phyloP scores from a whole-genome alignment of 2,113 vertebrate species.

The Chrysochloris asiatica region DNA sequence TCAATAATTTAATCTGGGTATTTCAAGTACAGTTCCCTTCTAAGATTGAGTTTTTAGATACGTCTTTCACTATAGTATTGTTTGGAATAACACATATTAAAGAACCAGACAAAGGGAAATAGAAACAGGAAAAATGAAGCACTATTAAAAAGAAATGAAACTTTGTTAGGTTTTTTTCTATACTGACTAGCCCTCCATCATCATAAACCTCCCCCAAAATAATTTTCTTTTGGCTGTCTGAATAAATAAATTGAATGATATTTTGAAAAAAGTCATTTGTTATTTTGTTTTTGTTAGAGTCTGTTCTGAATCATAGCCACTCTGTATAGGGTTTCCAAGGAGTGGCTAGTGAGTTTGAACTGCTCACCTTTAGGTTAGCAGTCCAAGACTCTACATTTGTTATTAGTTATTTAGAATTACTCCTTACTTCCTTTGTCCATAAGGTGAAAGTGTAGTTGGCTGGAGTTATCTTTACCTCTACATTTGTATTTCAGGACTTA shows the following conservation, averaged over 20 bases:
- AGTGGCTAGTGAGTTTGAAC: no score
- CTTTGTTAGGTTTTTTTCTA: no score
- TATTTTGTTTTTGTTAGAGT: no score
- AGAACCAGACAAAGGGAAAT: background rate
- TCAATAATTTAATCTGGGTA: background rate
- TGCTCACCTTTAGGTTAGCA: no score
- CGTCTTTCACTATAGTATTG: background rate
- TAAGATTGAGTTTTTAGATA: background rate
- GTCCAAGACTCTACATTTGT: background rate
- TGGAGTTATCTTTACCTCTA: constrained; percentile 65
- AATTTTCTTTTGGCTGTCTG: constrained; percentile 19
- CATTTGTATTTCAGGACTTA: constrained; percentile 73
- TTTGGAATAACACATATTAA: background rate
- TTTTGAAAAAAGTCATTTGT: constrained; percentile 40
- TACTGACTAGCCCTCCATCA: background rate
- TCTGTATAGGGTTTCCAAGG: no score
- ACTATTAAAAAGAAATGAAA: constrained; percentile 3
- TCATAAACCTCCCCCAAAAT: background rate
- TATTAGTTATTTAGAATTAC: constrained; percentile 8
- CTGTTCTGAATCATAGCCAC: no score
- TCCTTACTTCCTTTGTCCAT: constrained; percentile 26
- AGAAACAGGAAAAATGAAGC: background rate
- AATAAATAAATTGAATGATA: constrained; percentile 21
- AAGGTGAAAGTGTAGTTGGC: background rate
- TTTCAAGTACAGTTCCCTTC: constrained; percentile 33